A percentile compares a stretch with the other conserved stretches of the same genome.
phyloP scores from a whole-genome alignment of 2,797 vertebrate species.

The Iguana delicatissima region DNA sequence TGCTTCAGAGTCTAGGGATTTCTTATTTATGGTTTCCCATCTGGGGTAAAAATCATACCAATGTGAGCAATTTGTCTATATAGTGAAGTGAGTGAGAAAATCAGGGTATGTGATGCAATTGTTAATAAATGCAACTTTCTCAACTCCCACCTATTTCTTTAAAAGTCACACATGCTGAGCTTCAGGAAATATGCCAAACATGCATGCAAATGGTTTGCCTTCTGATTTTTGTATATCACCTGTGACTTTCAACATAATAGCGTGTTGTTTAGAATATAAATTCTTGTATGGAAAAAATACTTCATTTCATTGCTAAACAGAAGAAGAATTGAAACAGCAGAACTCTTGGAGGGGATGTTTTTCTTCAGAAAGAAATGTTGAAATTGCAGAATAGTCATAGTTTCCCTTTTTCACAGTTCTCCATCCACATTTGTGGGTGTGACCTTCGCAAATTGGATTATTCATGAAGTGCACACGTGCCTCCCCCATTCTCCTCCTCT shows the following conservation, averaged over 20 bases:
- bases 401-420: conserved; percentile 18
- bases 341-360: conserved; percentile 7
- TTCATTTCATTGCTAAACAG: conserved; percentile 57
- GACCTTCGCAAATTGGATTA: too few species aligned
- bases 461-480: too few species aligned
- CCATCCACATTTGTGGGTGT: too few species aligned
- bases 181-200: conserved; percentile 54
- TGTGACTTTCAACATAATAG: conserved; percentile 71
- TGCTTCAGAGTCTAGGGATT: conserved; percentile 25
- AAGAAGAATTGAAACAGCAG: conserved; percentile 46
- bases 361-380: conserved; percentile 36
- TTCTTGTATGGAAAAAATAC: conserved; percentile 66
- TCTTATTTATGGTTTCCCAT: conserved; percentile 41
- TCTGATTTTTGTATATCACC: conserved; percentile 56
- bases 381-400: background rate
- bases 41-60: fast-evolving
- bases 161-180: conserved; percentile 40
- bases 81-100: conserved; percentile 48
- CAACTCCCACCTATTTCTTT: conserved; percentile 53
- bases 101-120: conserved; percentile 47
- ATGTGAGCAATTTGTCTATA: conserved; percentile 46
- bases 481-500: too few species aligned
- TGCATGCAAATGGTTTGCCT: conserved; percentile 61
- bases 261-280: conserved; percentile 62
- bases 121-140: conserved; percentile 60